Evolutionary conservation across 2,888 invertebrate genomes (phyloP).

Genomic region (Gryllus longicercus): DNA sequence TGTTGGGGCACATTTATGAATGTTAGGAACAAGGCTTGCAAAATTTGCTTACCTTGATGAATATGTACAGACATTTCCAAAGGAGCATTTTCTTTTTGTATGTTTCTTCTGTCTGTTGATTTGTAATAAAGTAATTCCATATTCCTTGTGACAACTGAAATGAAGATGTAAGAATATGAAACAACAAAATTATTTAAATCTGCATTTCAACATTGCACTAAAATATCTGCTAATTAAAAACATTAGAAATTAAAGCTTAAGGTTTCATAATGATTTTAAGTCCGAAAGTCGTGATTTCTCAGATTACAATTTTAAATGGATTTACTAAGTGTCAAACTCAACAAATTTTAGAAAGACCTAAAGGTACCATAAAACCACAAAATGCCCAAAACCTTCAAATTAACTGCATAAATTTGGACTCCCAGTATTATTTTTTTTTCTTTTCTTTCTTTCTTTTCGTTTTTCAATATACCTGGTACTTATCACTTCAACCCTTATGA

Average conservation of each 20-base stretch:
- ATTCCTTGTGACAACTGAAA: slow-evolving; percentile 64
- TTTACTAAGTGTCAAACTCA: no score
- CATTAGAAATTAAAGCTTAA: no score
- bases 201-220: no score
- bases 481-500: not conserved
- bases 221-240: no score
- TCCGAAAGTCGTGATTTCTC: no score
- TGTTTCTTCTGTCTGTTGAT: slow-evolving; percentile 76
- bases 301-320: no score
- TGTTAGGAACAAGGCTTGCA: slow-evolving; percentile 21
- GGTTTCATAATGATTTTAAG: no score
- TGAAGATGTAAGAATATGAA: no score
- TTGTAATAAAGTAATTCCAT: slow-evolving; percentile 73
- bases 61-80: slow-evolving; percentile 72
- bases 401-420: not conserved
- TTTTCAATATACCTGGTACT: not conserved
- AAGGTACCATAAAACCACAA: no score
- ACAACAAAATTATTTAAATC: no score
- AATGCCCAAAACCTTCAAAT: no score
- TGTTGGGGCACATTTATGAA: not conserved
- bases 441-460: not conserved
- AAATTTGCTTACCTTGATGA: slow-evolving; percentile 60
- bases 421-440: not conserved
- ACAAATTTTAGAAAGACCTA: no score
- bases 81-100: slow-evolving; percentile 80